A percentile compares a stretch with the other conserved stretches of the same genome.
Conservation (phyloP, 1,140 invertebrate species). For the Aphelenchoides besseyi region DNA sequence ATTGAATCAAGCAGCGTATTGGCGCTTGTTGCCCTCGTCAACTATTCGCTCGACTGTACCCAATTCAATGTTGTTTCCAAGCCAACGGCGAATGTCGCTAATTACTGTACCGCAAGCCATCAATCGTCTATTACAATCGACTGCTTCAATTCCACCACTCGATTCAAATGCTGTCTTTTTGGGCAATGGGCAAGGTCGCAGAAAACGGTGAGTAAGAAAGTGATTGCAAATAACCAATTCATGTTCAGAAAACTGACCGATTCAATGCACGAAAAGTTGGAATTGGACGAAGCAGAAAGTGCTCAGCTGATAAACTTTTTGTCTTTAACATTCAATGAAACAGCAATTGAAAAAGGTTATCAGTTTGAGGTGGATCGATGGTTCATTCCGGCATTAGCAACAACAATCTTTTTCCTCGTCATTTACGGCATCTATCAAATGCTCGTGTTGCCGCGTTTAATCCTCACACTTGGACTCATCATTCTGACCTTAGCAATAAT, state of each 20-base stretch:
- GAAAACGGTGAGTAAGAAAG: conserved; percentile 14
- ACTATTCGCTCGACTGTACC: conserved; percentile 26
- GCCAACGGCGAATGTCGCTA: conserved; percentile 53
- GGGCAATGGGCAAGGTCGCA: conserved; percentile 23
- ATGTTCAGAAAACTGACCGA: conserved; percentile 18
- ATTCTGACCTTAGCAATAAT: conserved; percentile 52
- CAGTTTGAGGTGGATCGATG: conserved; percentile 60
- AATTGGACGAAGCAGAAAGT: conserved; percentile 17
- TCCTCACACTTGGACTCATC: conserved; percentile 49
- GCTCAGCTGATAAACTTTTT: conserved; percentile 32
- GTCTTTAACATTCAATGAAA: conserved; percentile 40
- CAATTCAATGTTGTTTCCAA: conserved; percentile 29
- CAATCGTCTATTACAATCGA: conserved; percentile 46
- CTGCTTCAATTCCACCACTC: conserved; percentile 20
- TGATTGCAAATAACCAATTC: neutral
- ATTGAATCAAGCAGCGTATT: conserved; percentile 31
- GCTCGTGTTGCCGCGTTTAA: conserved; percentile 42
- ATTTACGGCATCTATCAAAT: conserved; percentile 56
- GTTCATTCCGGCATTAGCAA: conserved; percentile 60
- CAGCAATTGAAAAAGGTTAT: conserved; percentile 38
- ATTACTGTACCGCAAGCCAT: conserved; percentile 57
- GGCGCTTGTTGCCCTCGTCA: conserved; percentile 27
- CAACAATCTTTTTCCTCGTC: conserved; percentile 58
- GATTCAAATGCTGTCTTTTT: neutral
- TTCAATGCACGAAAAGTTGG: conserved; percentile 17